Evolutionary conservation across 2,113 vertebrate species (phyloP).

Genomic region (Saccopteryx bilineata): DNA sequence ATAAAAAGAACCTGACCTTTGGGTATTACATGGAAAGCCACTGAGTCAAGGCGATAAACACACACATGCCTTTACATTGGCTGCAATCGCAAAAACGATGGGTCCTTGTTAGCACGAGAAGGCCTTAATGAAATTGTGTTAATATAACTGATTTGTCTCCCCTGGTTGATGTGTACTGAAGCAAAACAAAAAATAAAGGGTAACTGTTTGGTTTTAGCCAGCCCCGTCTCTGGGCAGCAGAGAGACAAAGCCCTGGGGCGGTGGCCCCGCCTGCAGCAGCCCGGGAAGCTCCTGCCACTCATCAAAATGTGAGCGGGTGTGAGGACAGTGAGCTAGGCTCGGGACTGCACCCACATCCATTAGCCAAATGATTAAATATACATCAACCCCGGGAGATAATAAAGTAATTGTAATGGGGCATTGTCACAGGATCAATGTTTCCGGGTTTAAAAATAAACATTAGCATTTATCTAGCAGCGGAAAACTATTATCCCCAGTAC

Average conservation of each 20-base stretch:
- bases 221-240: not conserved
- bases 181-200: slow-evolving; percentile 12
- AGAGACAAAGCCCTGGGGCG: not conserved
- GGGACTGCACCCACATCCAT: not conserved
- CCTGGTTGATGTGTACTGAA: slow-evolving; percentile 1
- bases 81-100: not conserved
- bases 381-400: slow-evolving; percentile 17
- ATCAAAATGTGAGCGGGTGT: slow-evolving; percentile 14
- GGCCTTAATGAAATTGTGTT: slow-evolving; percentile 15
- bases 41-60: rapidly evolving
- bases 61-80: rapidly evolving
- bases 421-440: slow-evolving; percentile 64
- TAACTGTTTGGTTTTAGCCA: not conserved
- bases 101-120: not conserved
- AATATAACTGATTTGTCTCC: slow-evolving; percentile 11
- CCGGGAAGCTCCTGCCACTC: not conserved
- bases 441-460: slow-evolving; percentile 77
- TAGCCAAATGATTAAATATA: slow-evolving; percentile 47
- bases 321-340: not conserved
- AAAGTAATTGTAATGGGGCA: slow-evolving; percentile 65
- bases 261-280: not conserved
- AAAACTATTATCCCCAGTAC: not conserved
- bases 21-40: not conserved
- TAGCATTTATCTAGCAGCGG: slow-evolving; percentile 52
- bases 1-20: not conserved